phyloP scores from a whole-genome alignment of 2,888 invertebrate genomes.

The Baronia brevicornis region DNA sequence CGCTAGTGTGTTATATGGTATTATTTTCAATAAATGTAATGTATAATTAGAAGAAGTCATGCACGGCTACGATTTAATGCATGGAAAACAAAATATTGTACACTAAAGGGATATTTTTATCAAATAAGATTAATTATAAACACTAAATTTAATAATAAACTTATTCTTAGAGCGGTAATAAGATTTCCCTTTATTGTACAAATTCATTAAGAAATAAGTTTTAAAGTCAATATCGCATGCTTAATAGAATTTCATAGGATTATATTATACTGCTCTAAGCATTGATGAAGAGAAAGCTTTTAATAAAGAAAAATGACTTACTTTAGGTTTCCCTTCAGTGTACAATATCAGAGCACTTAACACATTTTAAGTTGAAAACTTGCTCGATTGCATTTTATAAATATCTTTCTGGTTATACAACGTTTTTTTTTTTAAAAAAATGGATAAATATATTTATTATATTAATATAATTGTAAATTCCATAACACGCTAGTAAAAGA shows the following conservation, averaged over 20 bases:
- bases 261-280: constrained; percentile 72
- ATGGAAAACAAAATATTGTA: constrained; percentile 59
- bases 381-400: no score
- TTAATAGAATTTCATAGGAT: constrained; percentile 27
- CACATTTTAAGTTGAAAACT: not conserved
- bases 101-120: constrained; percentile 66
- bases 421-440: no score
- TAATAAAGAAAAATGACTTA: constrained; percentile 55
- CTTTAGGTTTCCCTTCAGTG: constrained; percentile 70
- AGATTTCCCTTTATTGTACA: constrained; percentile 71
- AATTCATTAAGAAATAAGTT: constrained; percentile 27
- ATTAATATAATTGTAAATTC: no score
- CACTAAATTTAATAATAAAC: constrained; percentile 20
- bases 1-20: no score
- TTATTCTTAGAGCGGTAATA: constrained; percentile 64
- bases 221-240: constrained; percentile 51
- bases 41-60: no score
- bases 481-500: no score
- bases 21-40: no score
- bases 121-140: constrained; percentile 16
- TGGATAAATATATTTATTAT: no score
- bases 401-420: no score
- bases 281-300: constrained; percentile 40
- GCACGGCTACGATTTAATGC: no score
- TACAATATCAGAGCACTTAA: constrained; percentile 48